A percentile compares a stretch with the other conserved stretches of the same genome.
Conservation (phyloP, 2,113 vertebrate species). For the Cyanocitta stelleri region DNA sequence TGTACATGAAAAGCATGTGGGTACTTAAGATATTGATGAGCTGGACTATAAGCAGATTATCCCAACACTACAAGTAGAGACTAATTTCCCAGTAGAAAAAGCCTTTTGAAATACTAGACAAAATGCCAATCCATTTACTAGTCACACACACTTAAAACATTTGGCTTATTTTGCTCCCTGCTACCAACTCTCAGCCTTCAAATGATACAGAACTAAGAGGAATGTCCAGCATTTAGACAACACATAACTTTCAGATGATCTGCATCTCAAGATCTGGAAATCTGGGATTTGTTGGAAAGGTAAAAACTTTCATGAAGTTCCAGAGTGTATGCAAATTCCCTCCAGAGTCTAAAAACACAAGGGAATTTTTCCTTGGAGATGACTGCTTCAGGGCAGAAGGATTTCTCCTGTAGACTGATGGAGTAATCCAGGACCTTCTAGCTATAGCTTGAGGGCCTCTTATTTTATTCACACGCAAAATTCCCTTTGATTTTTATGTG, state of each 20-base stretch:
- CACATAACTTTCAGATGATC: not conserved
- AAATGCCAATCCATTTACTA: constrained; percentile 31
- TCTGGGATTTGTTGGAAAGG: not conserved
- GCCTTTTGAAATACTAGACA: constrained; percentile 41
- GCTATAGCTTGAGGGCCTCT: not conserved
- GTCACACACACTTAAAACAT: not conserved
- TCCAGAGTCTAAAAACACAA: not conserved
- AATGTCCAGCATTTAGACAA: not conserved
- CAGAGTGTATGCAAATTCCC: not conserved
- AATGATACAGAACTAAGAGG: not conserved
- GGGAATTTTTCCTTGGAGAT: not conserved
- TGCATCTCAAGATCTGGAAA: not conserved
- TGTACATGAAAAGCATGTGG: not conserved
- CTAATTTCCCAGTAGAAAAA: constrained; percentile 47
- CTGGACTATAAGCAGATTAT: constrained; percentile 47
- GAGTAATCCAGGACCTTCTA: not conserved
- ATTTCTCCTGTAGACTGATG: not conserved
- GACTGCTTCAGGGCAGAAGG: not conserved
- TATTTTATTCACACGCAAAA: not conserved
- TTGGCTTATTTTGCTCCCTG: not conserved
- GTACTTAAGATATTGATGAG: constrained; percentile 50
- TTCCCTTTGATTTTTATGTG: not conserved
- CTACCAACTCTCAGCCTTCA: not conserved
- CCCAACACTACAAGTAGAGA: not conserved
- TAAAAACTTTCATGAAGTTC: not conserved